Conservation (phyloP, 2,888 invertebrate species). For the Diloba caeruleocephala region DNA sequence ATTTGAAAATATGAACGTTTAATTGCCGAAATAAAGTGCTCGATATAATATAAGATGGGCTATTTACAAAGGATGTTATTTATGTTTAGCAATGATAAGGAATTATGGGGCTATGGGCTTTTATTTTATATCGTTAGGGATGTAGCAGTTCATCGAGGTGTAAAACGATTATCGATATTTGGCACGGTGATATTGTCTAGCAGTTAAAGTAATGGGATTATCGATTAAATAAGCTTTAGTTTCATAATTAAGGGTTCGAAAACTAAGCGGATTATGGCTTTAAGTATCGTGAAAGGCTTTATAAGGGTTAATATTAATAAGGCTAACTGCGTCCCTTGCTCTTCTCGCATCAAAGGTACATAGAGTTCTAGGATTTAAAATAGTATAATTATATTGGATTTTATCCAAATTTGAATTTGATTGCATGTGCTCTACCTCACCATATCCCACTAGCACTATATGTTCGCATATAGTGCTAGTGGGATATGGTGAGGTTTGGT, state of each 20-base stretch:
- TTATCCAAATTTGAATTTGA: no score
- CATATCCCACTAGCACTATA: no score
- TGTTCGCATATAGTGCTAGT: no score
- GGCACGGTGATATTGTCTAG: slow-evolving; percentile 16
- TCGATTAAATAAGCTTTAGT: slow-evolving; percentile 20
- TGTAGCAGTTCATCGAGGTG: slow-evolving; percentile 45
- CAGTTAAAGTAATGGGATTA: slow-evolving; percentile 16
- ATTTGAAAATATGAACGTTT: slow-evolving; percentile 85
- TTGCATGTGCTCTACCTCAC: no score
- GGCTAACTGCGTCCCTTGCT: no score
- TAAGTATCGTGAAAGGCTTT: no score
- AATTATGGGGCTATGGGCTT: slow-evolving; percentile 53
- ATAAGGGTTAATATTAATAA: no score
- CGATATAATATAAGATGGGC: slow-evolving; percentile 57
- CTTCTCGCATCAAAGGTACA: no score
- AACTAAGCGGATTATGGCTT: neutral
- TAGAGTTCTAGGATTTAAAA: no score
- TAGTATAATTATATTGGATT: no score
- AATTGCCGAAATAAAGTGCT: slow-evolving; percentile 70
- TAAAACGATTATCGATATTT: slow-evolving; percentile 46
- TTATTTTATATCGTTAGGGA: slow-evolving; percentile 47
- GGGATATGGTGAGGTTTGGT: no score
- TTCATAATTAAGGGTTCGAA: slow-evolving; percentile 19
- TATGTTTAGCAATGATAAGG: slow-evolving; percentile 62
- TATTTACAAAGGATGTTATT: slow-evolving; percentile 61